A percentile compares a stretch with the other conserved stretches of the same genome.
phyloP scores from a whole-genome alignment of 2,888 invertebrate genomes.

The Cerceris ruficornis region DNA sequence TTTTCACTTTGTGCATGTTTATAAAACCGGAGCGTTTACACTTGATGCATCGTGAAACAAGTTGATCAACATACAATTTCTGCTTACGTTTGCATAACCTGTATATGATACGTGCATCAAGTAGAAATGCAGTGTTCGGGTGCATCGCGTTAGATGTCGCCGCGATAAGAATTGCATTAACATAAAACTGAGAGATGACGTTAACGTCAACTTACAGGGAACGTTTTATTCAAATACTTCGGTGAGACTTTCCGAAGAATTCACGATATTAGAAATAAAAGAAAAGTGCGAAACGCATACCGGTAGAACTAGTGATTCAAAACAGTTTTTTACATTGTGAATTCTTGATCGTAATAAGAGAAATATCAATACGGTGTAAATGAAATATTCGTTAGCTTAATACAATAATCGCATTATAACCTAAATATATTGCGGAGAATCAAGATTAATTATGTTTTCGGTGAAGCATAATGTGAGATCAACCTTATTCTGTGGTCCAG shows the following conservation, averaged over 20 bases:
- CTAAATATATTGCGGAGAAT: constrained; percentile 19
- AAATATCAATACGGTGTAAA: neutral
- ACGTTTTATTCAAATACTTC: constrained; percentile 24
- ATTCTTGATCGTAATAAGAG: neutral
- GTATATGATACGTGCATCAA: neutral
- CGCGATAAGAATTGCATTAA: neutral
- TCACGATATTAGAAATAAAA: neutral
- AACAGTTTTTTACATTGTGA: neutral
- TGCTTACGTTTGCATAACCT: constrained; percentile 46
- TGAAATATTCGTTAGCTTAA: neutral
- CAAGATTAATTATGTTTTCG: constrained; percentile 43
- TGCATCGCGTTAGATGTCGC: constrained; percentile 23
- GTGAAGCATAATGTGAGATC: constrained; percentile 54
- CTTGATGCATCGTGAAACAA: neutral
- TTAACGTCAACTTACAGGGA: constrained; percentile 12
- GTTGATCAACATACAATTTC: constrained; percentile 7
- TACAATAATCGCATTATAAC: constrained; percentile 27
- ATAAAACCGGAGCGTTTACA: neutral
- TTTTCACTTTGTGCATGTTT: constrained; percentile 17
- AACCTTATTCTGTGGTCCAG: constrained; percentile 70
- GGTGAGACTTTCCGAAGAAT: neutral
- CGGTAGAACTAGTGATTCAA: neutral
- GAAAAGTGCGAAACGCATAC: neutral
- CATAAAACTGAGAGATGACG: constrained; percentile 27
- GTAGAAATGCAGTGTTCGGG: neutral